Conservation (phyloP, 1,140 invertebrate genomes). For the Drosophila melanica region DNA sequence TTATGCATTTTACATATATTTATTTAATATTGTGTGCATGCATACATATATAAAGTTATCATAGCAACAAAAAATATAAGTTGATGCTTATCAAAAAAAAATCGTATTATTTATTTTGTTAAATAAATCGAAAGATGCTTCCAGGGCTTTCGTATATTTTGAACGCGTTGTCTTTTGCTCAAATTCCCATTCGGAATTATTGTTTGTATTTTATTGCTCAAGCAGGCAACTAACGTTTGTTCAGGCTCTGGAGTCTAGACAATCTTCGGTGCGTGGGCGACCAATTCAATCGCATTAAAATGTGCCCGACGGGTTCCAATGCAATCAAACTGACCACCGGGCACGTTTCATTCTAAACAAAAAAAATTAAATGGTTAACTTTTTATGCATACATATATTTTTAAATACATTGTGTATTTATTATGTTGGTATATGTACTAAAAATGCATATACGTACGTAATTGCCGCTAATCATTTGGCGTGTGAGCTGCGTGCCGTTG, state of each 20-base stretch:
- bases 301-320: conserved; percentile 8
- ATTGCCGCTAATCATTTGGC: conserved; percentile 46
- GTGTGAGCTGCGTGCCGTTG: conserved; percentile 46
- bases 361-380: neutral
- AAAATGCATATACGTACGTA: conserved; percentile 9
- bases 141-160: no score
- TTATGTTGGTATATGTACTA: neutral
- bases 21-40: no score
- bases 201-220: no score
- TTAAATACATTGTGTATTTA: no score
- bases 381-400: neutral
- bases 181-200: no score
- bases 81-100: no score
- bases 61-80: no score
- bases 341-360: conserved; percentile 28
- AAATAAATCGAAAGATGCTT: no score
- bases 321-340: conserved; percentile 11
- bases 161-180: no score
- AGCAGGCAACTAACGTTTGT: neutral
- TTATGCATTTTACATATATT: no score
- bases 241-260: neutral
- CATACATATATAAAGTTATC: no score
- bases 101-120: no score
- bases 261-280: conserved; percentile 9
- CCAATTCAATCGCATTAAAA: conserved; percentile 7